Evolutionary conservation across 2,888 invertebrate species (phyloP).

Genomic region (Acronicta aceris): DNA sequence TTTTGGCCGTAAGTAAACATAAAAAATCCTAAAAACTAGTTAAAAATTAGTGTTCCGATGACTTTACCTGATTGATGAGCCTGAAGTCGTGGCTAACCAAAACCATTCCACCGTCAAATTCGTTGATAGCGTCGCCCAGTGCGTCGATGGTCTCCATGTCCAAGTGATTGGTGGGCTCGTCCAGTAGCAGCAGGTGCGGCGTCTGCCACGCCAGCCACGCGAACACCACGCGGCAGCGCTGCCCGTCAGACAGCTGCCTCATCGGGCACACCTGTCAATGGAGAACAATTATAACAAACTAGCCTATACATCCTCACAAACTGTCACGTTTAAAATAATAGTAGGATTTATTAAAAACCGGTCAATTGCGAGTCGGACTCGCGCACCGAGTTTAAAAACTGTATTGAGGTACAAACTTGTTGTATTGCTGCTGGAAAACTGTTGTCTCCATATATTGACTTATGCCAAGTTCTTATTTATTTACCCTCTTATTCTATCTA

Average conservation of each 20-base stretch:
- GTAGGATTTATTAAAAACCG: no score
- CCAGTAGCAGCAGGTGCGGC: conserved; percentile 96
- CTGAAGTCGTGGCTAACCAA: conserved; percentile 99
- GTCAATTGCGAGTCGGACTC: no score
- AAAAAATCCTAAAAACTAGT: no score
- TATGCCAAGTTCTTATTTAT: no score
- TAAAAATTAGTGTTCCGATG: background rate
- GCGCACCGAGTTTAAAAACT: no score
- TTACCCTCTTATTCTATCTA: background rate
- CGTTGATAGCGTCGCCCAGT: conserved; percentile 98
- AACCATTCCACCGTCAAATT: conserved; percentile 99
- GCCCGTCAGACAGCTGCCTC: conserved; percentile 98
- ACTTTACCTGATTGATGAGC: conserved; percentile 97
- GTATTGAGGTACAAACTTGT: no score
- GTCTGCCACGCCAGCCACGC: conserved; percentile 99
- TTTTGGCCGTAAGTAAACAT: no score
- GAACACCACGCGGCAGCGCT: conserved; percentile 99
- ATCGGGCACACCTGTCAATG: conserved; percentile 95
- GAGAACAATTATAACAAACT: background rate
- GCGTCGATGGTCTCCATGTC: conserved; percentile 99
- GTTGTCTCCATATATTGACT: no score
- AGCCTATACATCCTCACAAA: no score
- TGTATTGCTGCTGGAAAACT: no score
- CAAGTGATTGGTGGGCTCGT: conserved; percentile 97
- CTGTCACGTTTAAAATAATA: no score